Percentiles rank a stretch among this genome's conserved stretches.
These are phyloP conservation scores for Agraylea sexmaculata DNA, from an alignment of 1,140 invertebrate species.

Conservation along the genomic window DNA sequence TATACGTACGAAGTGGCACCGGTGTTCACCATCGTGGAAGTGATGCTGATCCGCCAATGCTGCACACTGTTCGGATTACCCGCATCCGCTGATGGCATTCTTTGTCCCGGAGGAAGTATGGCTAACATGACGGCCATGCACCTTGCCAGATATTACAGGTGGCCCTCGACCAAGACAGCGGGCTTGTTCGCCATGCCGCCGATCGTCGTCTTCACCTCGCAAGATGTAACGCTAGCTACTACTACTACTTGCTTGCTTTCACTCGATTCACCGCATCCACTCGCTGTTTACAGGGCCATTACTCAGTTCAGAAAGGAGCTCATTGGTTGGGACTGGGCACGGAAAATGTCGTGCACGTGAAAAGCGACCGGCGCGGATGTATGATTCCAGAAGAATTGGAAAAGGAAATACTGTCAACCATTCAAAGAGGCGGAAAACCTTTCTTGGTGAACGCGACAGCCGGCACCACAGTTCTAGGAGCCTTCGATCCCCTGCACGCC, in stretches of 20 bases:
- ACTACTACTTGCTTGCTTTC: not conserved
- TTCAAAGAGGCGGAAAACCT: slow-evolving; percentile 39
- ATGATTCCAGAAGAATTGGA: slow-evolving; percentile 51
- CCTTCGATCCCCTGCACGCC: slow-evolving; percentile 67
- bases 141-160: slow-evolving; percentile 58
- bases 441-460: slow-evolving; percentile 63
- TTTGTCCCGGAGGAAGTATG: slow-evolving; percentile 73
- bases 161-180: slow-evolving; percentile 62
- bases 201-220: slow-evolving; percentile 59
- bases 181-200: slow-evolving; percentile 48
- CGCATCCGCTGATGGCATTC: slow-evolving; percentile 54
- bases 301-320: slow-evolving; percentile 70
- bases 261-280: not conserved
- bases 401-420: slow-evolving; percentile 37
- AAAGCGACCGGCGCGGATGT: slow-evolving; percentile 51
- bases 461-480: slow-evolving; percentile 68
- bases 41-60: slow-evolving; percentile 48
- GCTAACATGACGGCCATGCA: slow-evolving; percentile 74
- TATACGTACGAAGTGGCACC: slow-evolving; percentile 72
- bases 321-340: slow-evolving; percentile 74
- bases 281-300: slow-evolving; percentile 54
- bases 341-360: slow-evolving; percentile 56
- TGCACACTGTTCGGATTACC: slow-evolving; percentile 53
- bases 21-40: slow-evolving; percentile 59
- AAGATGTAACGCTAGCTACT: slow-evolving; percentile 46